A percentile compares a stretch with the other conserved stretches of the same genome.
Conservation (phyloP, 2,888 invertebrate genomes). For the Hoplodrina blanda region DNA sequence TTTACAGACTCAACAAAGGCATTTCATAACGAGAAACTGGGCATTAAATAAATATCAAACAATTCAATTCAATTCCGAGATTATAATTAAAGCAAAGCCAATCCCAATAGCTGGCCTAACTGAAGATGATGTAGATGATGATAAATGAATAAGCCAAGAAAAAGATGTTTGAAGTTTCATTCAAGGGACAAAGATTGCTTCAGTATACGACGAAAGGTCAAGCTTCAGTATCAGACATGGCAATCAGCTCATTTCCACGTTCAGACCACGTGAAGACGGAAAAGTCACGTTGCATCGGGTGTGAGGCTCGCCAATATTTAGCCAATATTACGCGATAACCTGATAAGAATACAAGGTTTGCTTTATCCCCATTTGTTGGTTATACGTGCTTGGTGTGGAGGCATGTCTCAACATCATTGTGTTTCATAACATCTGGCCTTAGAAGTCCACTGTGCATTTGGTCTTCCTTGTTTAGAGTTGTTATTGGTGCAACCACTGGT, state of each 20-base stretch:
- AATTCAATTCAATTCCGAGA: neutral
- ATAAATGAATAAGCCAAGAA: neutral
- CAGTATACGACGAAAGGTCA: conserved; percentile 2
- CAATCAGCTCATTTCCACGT: conserved; percentile 12
- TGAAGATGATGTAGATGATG: too few species aligned
- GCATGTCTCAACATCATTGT: neutral
- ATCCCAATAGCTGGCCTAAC: neutral
- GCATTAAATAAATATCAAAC: neutral
- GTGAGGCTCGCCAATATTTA: conserved; percentile 21
- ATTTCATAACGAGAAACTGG: neutral
- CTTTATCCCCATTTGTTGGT: conserved; percentile 22
- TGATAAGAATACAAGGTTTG: conserved; percentile 30
- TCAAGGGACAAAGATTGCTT: neutral
- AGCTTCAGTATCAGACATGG: neutral
- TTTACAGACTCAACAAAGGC: too few species aligned
- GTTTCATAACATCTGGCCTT: conserved; percentile 5
- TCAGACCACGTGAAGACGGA: conserved; percentile 10
- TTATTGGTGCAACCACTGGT: neutral
- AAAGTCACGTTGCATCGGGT: conserved; percentile 41
- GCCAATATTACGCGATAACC: conserved; percentile 13
- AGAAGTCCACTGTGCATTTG: neutral
- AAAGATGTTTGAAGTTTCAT: neutral
- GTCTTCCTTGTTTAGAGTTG: neutral
- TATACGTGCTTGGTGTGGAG: neutral
- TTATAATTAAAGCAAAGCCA: neutral